phyloP scores from a whole-genome alignment of 2,797 vertebrate species.

The Poeciliopsis gracilis region DNA sequence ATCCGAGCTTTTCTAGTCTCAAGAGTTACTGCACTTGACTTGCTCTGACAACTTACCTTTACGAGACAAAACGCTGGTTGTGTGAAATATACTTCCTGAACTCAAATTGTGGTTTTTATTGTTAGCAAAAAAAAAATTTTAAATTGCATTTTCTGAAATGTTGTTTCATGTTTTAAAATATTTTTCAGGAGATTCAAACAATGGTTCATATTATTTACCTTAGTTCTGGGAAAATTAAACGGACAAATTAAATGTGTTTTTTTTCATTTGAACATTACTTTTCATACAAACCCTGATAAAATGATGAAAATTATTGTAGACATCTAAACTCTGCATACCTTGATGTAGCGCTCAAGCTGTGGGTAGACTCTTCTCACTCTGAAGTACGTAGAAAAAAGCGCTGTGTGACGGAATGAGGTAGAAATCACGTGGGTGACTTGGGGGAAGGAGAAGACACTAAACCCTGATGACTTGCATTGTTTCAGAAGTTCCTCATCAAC shows the following conservation, averaged over 20 bases:
- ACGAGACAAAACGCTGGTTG: neutral
- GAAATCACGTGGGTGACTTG: conserved; percentile 88
- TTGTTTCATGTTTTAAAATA: neutral
- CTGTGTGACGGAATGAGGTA: conserved; percentile 86
- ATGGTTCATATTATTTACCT: neutral
- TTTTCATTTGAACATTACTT: neutral
- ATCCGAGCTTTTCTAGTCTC: neutral
- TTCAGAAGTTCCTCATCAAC: conserved; percentile 81
- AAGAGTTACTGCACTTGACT: neutral
- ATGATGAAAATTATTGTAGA: neutral
- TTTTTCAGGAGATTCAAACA: neutral
- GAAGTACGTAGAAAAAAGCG: conserved; percentile 81
- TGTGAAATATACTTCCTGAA: neutral
- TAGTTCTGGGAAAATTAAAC: neutral
- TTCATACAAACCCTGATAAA: neutral
- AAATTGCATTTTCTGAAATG: neutral
- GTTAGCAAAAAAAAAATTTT: too few species aligned
- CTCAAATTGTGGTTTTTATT: neutral
- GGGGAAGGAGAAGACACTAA: conserved; percentile 89
- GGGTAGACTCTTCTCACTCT: conserved; percentile 85
- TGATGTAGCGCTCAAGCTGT: conserved; percentile 85
- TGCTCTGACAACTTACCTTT: neutral
- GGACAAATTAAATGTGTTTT: neutral
- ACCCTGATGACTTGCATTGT: conserved; percentile 86
- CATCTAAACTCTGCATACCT: conserved; percentile 73